Evolutionary conservation across 2,888 invertebrate genomes (phyloP), one percentile per base, ranked within the genome.

Genomic region (Meandrusa payeni): DNA sequence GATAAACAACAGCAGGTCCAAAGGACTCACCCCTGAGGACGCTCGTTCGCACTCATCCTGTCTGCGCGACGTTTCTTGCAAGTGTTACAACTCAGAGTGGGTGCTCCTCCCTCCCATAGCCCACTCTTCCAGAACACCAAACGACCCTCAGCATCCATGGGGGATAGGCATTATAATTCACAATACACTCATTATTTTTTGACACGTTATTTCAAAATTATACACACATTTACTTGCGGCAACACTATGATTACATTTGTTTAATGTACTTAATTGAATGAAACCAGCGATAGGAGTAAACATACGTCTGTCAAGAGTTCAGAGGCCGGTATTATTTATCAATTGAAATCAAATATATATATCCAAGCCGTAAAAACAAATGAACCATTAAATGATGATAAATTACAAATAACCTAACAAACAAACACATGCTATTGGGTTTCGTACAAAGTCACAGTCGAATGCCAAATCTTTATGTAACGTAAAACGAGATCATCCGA

Each of bases 121-220:
- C 86, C 86, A 22, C 76, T 73, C 63, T 86, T 85, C 86, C 86
- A 86, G 57, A 85, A 85, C 51, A 85, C 73, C 46, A 86, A 62
- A 23, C 81, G 70, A 42, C 86, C 87, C 57, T 86, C 86, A 70
- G 76, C 76, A 64, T 86, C 86, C 86, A 86, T 86, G 52, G 61
- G 64, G 60, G 46, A 56, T 43, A 50, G 38, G 50, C 68, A 74
- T 63, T 36, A 50, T 61, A 55, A 59, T n/a, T 52, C 55, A 49
- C 46, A 11, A n/a, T 12, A 15, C 6, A 9, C 7, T 9, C 26
- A 41, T 3, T n/a, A 17, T 6, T n/a, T 10, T 1, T 15, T 12
- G n/a, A 22, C 20, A 15, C 17, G 2, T 23, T 23, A 45, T 40
- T 49, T 10, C 22, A 17, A 15, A 1, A 31, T 23, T n/a, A n/a